A percentile compares a stretch with the other conserved stretches of the same genome.
These are phyloP conservation scores for Papilio gigon DNA, from an alignment of 2,888 invertebrate species.

Conservation along the genomic window DNA sequence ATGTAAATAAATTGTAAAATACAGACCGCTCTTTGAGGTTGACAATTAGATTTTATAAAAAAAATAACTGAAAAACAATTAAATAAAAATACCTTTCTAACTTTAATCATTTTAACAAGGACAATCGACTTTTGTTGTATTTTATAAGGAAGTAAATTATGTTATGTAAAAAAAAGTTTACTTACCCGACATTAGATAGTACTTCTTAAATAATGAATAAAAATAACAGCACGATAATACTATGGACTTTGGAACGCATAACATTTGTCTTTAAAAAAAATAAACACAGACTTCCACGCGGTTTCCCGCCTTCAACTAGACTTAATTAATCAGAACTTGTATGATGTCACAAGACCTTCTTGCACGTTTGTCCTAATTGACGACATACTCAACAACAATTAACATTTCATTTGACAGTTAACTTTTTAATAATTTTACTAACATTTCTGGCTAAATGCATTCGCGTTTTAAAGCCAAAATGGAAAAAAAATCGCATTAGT, in stretches of 20 bases:
- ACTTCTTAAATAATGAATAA: background rate
- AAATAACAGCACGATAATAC: background rate
- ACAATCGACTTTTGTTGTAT: no score
- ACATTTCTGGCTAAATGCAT: no score
- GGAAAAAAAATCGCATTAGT: no score
- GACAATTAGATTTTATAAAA: background rate
- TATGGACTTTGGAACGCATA: background rate
- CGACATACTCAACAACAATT: background rate
- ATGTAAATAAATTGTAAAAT: conserved; percentile 41
- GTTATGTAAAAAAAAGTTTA: background rate
- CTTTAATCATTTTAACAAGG: no score
- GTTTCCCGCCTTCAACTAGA: conserved; percentile 14
- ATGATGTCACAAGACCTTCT: conserved; percentile 11
- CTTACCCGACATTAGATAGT: conserved; percentile 10
- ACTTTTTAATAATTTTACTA: background rate
- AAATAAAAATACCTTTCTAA: background rate
- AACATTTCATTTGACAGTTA: background rate
- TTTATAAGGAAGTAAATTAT: background rate
- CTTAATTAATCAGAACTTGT: conserved; percentile 11
- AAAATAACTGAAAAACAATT: background rate
- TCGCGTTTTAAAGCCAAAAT: no score
- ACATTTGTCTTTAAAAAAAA: background rate
- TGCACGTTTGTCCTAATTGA: background rate
- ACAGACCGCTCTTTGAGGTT: background rate
- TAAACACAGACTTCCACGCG: background rate